Conservation (phyloP, 2,888 invertebrate species). For the Stegophylla sp. region DNA sequence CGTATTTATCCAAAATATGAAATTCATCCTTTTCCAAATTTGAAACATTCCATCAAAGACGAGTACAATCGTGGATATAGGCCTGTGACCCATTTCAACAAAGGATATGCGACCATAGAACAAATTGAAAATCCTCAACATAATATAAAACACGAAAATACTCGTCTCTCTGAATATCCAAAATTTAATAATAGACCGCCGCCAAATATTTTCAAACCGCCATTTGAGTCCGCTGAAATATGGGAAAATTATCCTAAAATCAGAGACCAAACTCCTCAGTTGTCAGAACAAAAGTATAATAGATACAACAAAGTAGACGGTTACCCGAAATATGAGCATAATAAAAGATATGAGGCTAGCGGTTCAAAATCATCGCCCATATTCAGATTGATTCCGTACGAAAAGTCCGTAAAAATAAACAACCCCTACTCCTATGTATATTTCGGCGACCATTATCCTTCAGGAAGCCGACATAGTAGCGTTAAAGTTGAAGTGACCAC, state of each 20-base stretch:
- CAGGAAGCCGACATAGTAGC: conserved; percentile 31
- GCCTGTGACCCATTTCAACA: conserved; percentile 1
- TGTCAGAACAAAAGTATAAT: neutral
- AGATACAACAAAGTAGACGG: neutral
- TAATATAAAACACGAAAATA: neutral
- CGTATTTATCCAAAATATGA: conserved; percentile 46
- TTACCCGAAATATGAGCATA: conserved; percentile 28
- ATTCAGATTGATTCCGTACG: conserved; percentile 35
- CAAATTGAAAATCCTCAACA: neutral
- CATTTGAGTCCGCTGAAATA: neutral
- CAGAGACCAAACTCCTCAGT: neutral
- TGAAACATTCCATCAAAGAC: neutral
- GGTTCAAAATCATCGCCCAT: neutral
- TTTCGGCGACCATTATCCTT: conserved; percentile 52
- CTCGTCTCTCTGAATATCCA: conserved; percentile 29
- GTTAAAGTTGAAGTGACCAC: conserved; percentile 32
- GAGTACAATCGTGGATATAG: neutral
- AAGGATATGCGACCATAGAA: conserved; percentile 12
- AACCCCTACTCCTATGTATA: conserved; percentile 47
- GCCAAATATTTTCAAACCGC: neutral
- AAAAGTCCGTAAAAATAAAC: conserved; percentile 39
- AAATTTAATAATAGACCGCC: conserved; percentile 39
- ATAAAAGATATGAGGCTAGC: conserved; percentile 16
- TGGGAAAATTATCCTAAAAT: conserved; percentile 27
- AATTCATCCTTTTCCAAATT: conserved; percentile 27